Evolutionary conservation across 2,113 vertebrate species (phyloP), one percentile per base, ranked within the genome.

Genomic region (Pyrgilauda ruficollis): DNA sequence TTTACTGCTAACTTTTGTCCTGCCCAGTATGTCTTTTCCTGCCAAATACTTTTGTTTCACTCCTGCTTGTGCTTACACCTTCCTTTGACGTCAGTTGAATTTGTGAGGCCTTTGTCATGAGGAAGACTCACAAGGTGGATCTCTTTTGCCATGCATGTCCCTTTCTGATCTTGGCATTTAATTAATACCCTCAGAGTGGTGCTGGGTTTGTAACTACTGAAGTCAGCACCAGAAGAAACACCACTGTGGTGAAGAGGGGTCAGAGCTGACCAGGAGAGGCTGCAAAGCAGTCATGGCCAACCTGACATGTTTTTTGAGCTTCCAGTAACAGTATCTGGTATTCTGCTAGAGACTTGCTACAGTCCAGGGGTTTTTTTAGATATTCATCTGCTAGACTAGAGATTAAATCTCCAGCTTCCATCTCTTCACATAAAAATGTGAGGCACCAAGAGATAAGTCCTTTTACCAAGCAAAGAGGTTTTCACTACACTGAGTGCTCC

Each of bases 291-390:
- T 18, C 24, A 15, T 2, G 8, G n/a, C 24, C 41, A 73, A 28
- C 18, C 28, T 62, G 23, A 23, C 7, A n/a, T 0, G 0, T 2
- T 20, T 64, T 35, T 39, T 52, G 7, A 79, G 37, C 28, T 9
- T 86, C 39, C 33, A 90, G 18, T 12, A 79, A 23, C 16, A n/a
- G 24, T 19, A 44, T 19, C 46, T 88, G 19, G 4, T 49, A 61
- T 61, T 66, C 58, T 76, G 30, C 41, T 69, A 41, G 28, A 81
- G 27, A 69, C 5, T 22, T 58, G 21, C 22, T 53, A 15, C 16
- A 62, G n/a, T 31, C 16, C 7, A 49, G 11, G 12, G 2, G 4
- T 50, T 50, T 58, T 58, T 61, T 52, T 41, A 41, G 13, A 53
- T 27, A n/a, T 24, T 85, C 2, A 43, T 63, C 31, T 88, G 17